Percentiles rank a stretch among this genome's conserved stretches.
Evolutionary conservation across 2,888 invertebrate genomes (phyloP).

Genomic region (Agriopis marginaria): DNA sequence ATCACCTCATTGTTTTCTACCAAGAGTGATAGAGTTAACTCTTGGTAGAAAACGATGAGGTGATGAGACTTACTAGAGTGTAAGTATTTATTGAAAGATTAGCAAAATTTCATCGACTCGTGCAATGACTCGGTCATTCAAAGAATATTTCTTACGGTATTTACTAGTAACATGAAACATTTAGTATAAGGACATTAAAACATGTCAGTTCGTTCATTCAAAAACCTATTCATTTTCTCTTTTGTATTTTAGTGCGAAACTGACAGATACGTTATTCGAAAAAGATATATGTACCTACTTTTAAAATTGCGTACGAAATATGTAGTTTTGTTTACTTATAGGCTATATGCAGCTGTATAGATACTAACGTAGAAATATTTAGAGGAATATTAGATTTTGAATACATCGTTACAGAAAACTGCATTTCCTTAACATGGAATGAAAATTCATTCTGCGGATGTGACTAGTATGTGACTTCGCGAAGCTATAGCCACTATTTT

Average conservation of each 20-base stretch:
- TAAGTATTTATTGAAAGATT: conserved; percentile 14
- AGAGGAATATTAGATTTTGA: background rate
- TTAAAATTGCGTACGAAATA: too few relatives aligned
- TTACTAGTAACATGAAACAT: conserved; percentile 23
- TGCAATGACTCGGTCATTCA: conserved; percentile 27
- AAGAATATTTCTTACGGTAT: conserved; percentile 25
- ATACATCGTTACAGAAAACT: background rate
- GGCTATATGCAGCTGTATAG: too few relatives aligned
- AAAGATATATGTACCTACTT: background rate
- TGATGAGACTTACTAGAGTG: too few relatives aligned
- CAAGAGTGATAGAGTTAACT: too few relatives aligned
- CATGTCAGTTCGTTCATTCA: conserved; percentile 30
- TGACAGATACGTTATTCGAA: conserved; percentile 18
- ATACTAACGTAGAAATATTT: background rate
- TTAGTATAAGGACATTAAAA: conserved; percentile 27
- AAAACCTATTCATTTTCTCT: conserved; percentile 14
- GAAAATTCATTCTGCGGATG: background rate
- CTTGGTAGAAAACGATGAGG: too few relatives aligned
- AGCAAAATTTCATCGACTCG: conserved; percentile 11
- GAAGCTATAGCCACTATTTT: background rate
- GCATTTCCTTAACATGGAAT: background rate
- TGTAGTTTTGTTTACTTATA: too few relatives aligned
- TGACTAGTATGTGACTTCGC: background rate
- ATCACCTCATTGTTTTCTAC: conserved; percentile 21
- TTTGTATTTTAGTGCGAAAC: conserved; percentile 21